A percentile compares a stretch with the other conserved stretches of the same genome.
phyloP scores from a whole-genome alignment of 2,113 vertebrate species.

The Dendropsophus ebraccatus region DNA sequence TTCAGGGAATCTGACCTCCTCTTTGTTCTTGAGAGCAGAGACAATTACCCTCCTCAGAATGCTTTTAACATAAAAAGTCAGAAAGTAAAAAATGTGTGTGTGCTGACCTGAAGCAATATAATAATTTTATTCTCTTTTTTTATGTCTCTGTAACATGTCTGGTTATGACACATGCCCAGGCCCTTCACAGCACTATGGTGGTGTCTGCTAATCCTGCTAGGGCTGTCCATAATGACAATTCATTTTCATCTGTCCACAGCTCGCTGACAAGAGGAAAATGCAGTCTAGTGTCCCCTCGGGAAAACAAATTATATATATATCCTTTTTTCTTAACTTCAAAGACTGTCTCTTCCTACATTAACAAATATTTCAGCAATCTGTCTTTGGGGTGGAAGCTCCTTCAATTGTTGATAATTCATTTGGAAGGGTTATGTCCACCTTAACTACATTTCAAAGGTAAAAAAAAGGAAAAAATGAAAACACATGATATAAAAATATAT shows the following conservation, averaged over 20 bases:
- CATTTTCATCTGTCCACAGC: slow-evolving; percentile 48
- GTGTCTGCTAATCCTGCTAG: slow-evolving; percentile 46
- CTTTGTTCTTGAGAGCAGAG: slow-evolving; percentile 37
- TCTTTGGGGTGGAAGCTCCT: slow-evolving; percentile 13
- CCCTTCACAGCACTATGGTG: neutral
- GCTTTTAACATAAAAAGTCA: slow-evolving; percentile 45
- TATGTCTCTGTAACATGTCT: slow-evolving; percentile 28
- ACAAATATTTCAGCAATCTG: slow-evolving; percentile 15
- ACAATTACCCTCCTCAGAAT: slow-evolving; percentile 18
- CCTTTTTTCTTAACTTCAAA: slow-evolving; percentile 53
- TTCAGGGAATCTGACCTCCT: slow-evolving; percentile 47
- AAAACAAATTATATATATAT: slow-evolving; percentile 54
- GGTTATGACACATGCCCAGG: slow-evolving; percentile 17
- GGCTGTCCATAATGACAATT: slow-evolving; percentile 40
- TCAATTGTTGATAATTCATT: slow-evolving; percentile 13
- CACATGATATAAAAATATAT: neutral
- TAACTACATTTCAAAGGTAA: neutral
- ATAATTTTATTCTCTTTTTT: slow-evolving; percentile 42
- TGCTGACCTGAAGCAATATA: slow-evolving; percentile 36
- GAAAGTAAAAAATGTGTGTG: slow-evolving; percentile 37
- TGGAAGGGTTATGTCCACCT: neutral
- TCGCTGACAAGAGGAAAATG: slow-evolving; percentile 48
- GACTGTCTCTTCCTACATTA: slow-evolving; percentile 41
- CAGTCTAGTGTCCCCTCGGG: slow-evolving; percentile 41
- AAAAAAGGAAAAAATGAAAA: neutral